Evolutionary conservation across 2,888 invertebrate species (phyloP).

Genomic region (Mythimna lalbum): DNA sequence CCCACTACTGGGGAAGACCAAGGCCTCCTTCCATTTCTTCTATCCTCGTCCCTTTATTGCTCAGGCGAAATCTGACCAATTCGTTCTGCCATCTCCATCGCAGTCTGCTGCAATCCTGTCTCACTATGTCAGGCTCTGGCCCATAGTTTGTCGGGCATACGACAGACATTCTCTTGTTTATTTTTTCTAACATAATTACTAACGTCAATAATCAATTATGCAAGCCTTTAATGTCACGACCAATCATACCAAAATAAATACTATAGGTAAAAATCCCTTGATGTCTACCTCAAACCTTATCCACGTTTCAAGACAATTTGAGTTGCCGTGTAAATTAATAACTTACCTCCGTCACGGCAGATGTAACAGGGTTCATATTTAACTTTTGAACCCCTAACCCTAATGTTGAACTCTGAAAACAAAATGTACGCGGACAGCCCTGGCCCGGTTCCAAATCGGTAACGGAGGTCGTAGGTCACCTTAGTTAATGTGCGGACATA

Average conservation of each 20-base stretch:
- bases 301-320: constrained; percentile 36
- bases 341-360: constrained; percentile 54
- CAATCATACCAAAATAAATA: constrained; percentile 8
- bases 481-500: constrained; percentile 82
- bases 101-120: too few relatives aligned
- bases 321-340: constrained; percentile 49
- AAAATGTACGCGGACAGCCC: constrained; percentile 78
- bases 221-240: background rate
- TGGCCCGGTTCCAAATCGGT: constrained; percentile 83
- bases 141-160: background rate
- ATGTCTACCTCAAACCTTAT: constrained; percentile 24
- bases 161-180: background rate
- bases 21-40: too few relatives aligned
- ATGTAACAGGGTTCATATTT: constrained; percentile 72
- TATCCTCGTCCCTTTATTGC: too few relatives aligned
- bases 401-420: constrained; percentile 77
- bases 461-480: constrained; percentile 81
- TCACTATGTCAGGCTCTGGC: too few relatives aligned
- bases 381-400: constrained; percentile 77
- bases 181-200: background rate
- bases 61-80: too few relatives aligned
- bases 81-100: too few relatives aligned
- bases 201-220: background rate
- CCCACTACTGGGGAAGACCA: too few relatives aligned
- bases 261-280: constrained; percentile 9